These are phyloP conservation scores for Dendroctonus valens DNA, from an alignment of 1,140 invertebrate genomes.

Conservation along the genomic window DNA sequence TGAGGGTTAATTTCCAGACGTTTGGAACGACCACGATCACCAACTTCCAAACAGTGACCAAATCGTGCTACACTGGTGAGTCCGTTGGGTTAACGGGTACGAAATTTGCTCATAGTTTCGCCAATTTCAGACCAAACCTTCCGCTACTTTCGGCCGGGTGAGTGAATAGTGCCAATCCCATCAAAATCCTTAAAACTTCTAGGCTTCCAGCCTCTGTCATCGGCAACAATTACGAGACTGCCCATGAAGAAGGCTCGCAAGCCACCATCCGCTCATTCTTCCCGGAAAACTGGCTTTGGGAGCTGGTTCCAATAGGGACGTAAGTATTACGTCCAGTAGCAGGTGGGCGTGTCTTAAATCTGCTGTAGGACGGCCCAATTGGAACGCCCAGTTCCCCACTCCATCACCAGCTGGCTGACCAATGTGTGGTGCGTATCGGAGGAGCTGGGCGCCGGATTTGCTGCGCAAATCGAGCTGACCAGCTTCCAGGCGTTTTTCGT, in stretches of 20 bases:
- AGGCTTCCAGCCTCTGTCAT: conserved; percentile 27
- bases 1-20: conserved; percentile 34
- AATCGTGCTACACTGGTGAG: conserved; percentile 43
- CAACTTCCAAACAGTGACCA: conserved; percentile 41
- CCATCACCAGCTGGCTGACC: conserved; percentile 73
- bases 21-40: conserved; percentile 41
- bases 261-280: conserved; percentile 58
- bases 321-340: conserved; percentile 58
- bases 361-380: conserved; percentile 11
- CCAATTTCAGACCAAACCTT: conserved; percentile 30
- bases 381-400: conserved; percentile 61
- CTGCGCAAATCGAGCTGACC: conserved; percentile 56
- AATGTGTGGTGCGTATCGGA: conserved; percentile 67
- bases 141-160: not conserved
- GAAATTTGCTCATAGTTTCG: not conserved
- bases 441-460: conserved; percentile 64
- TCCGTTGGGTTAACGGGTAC: conserved; percentile 2
- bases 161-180: conserved; percentile 4
- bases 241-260: conserved; percentile 44
- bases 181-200: conserved; percentile 22
- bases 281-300: conserved; percentile 71
- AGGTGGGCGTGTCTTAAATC: conserved; percentile 33
- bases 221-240: conserved; percentile 42
- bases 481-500: conserved; percentile 74
- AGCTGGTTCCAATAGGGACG: conserved; percentile 56